Base-by-base conservation (phyloP, 2,888 invertebrate genomes). In the Drosophila infuscata region DNA sequence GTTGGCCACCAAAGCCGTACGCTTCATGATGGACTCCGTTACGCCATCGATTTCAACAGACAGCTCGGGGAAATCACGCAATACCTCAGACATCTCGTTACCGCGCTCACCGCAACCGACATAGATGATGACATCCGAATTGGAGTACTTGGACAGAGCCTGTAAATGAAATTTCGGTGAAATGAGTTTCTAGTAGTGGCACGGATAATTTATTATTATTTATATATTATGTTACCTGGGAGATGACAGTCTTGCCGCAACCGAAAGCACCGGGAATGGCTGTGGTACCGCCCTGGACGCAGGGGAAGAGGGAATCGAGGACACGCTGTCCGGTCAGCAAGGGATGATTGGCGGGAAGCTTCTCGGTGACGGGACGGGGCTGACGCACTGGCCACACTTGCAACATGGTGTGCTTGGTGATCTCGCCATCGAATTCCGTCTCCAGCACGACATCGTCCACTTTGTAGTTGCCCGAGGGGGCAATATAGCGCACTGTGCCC, bases 381-480 rank as follows among this genome's bases (percentile, higher is more conserved):
- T 98, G 98, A 93, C 99, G 97, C 87, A 99, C 99, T 9, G 99
- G 99, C 99, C 99, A 99, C 78, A 99, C 98, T 95, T 99, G 99
- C 94, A 99, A 94, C 99, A 99, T 99, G 75, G 96, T 96, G 94
- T 96, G 98, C 93, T 97, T 96, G 71, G 96, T 96, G 92, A 96
- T 96, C 93, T 99, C 97, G 25, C 99, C 99, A 94, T 99, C 99
- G 94, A 99, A 99, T 94, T 99, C 99, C 1, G 98, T 98, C 94
- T 99, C 99, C 91, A 99, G 94, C 64, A 99, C 96, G n/a, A 97
- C 94, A 93, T 99, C 99, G 88, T 97, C 97, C 83, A 99, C 97
- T 81, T 96, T 96, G 94, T 99, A 99, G 93, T 97, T 97, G 87
- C 99, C 99, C 11, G 97, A 94, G 61, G 97, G 97, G 36, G 99